Evolutionary conservation across 2,797 vertebrate species (phyloP).

Genomic region (Falco concolor): DNA sequence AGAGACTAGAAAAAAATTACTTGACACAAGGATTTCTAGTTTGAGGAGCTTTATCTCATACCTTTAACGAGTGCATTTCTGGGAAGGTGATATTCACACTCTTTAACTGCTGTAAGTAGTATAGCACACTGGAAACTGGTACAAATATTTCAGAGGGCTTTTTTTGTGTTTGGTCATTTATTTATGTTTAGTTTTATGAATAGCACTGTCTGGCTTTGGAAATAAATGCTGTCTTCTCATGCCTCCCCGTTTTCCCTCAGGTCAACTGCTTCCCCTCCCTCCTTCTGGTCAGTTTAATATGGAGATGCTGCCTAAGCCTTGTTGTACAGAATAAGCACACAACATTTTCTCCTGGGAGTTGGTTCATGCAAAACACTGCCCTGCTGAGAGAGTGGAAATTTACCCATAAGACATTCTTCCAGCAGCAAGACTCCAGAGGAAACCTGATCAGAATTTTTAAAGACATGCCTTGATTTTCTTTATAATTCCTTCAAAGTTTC

Average conservation of each 20-base stretch:
- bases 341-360: constrained; percentile 88
- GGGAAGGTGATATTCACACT: constrained; percentile 5
- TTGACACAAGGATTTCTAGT: not conserved
- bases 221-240: not conserved
- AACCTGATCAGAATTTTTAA: constrained; percentile 81
- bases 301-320: constrained; percentile 81
- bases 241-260: constrained; percentile 38
- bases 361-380: constrained; percentile 90
- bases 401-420: constrained; percentile 87
- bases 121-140: not conserved
- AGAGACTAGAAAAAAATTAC: not conserved
- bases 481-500: constrained; percentile 51
- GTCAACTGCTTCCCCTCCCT: constrained; percentile 60
- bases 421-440: constrained; percentile 77
- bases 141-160: constrained; percentile 5
- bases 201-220: constrained; percentile 20
- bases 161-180: not conserved
- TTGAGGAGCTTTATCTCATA: constrained; percentile 40
- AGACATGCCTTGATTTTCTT: constrained; percentile 50
- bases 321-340: constrained; percentile 85
- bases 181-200: constrained; percentile 20
- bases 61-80: not conserved
- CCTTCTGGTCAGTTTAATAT: constrained; percentile 86
- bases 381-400: constrained; percentile 92
- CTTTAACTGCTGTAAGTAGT: constrained; percentile 29